A percentile compares a stretch with the other conserved stretches of the same genome.
Evolutionary conservation across 1,140 invertebrate genomes (phyloP).

Genomic region (Euura saliciscinereae): DNA sequence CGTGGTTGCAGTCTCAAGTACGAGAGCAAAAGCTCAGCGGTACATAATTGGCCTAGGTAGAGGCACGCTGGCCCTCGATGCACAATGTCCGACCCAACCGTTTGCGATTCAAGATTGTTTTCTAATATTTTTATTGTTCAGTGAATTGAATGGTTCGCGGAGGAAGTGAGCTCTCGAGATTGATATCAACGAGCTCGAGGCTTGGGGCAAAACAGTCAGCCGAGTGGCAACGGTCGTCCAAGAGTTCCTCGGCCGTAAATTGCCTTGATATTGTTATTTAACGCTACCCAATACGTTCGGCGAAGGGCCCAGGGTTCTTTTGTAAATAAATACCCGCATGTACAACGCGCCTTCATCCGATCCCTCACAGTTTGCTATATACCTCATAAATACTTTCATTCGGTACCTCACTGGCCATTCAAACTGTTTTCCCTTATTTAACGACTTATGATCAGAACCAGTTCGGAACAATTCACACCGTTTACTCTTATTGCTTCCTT

Average conservation of each 20-base stretch:
- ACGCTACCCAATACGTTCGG: conserved; percentile 12
- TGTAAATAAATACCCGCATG: not conserved
- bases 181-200: conserved; percentile 38
- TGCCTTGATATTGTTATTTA: conserved; percentile 43
- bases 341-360: not conserved
- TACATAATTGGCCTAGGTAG: conserved; percentile 40
- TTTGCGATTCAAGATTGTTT: conserved; percentile 46
- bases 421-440: not conserved
- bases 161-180: conserved; percentile 47
- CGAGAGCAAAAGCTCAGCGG: conserved; percentile 26
- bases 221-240: conserved; percentile 38
- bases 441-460: not conserved
- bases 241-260: conserved; percentile 40
- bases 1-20: not conserved
- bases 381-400: not conserved
- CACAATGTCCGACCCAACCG: conserved; percentile 37
- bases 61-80: conserved; percentile 33
- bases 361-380: not conserved
- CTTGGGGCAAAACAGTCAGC: conserved; percentile 11
- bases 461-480: not conserved
- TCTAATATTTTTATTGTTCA: conserved; percentile 46
- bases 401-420: not conserved
- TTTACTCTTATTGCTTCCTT: not conserved
- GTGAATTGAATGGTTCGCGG: conserved; percentile 39
- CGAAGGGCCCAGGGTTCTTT: not conserved